phyloP scores from a whole-genome alignment of 2,797 vertebrate genomes.

The Melanogrammus aeglefinus region DNA sequence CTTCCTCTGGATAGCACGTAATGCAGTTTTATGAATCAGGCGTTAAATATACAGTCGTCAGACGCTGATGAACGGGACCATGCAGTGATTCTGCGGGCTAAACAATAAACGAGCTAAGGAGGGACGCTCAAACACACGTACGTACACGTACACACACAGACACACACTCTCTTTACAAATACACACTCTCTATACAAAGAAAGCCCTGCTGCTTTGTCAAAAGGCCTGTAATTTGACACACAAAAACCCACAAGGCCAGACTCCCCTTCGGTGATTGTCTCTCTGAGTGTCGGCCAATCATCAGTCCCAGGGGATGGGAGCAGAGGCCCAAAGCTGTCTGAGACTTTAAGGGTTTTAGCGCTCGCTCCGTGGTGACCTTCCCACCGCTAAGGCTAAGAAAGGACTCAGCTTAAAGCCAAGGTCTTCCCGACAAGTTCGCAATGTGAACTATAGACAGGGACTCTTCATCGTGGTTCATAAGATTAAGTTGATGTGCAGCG shows the following conservation, averaged over 20 bases:
- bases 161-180: not conserved
- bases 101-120: constrained; percentile 27
- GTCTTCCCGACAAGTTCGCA: constrained; percentile 34
- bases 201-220: constrained; percentile 6
- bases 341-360: constrained; percentile 25
- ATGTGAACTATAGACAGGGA: constrained; percentile 29
- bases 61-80: not conserved
- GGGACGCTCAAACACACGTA: not conserved
- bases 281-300: constrained; percentile 20
- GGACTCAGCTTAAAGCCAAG: constrained; percentile 10
- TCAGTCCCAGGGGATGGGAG: constrained; percentile 20
- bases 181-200: not conserved
- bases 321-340: constrained; percentile 23
- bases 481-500: not conserved
- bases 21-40: not conserved
- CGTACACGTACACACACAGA: not conserved
- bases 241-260: constrained; percentile 15
- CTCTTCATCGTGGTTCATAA: constrained; percentile 22
- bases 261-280: constrained; percentile 2
- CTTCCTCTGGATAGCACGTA: not conserved
- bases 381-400: constrained; percentile 27
- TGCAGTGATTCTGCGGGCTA: not conserved
- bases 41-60: not conserved
- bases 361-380: constrained; percentile 37
- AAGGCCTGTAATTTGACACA: constrained; percentile 20